Conservation (phyloP, 64 coral and sea anemone genomes). For the Orbicella faveolata region DNA sequence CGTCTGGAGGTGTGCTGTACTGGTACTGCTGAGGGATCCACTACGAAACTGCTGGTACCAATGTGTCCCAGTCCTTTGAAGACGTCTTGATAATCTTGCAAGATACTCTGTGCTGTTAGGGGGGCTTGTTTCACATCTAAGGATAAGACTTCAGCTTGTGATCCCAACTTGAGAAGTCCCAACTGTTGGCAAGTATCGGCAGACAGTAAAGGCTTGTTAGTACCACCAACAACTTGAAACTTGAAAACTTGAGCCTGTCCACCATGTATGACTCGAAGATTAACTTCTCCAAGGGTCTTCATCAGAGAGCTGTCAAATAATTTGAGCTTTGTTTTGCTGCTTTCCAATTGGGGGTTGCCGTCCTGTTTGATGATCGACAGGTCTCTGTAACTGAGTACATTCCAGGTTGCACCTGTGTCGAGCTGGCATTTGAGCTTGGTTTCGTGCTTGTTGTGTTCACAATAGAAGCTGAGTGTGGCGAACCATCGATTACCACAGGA, state of each 20-base stretch:
- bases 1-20: constrained; percentile 50
- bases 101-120: not conserved
- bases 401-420: constrained; percentile 33
- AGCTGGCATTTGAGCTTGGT: constrained; percentile 23
- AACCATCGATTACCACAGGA: constrained; percentile 8
- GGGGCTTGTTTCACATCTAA: not conserved
- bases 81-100: constrained; percentile 26
- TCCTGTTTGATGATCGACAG: constrained; percentile 55
- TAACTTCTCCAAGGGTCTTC: constrained; percentile 53
- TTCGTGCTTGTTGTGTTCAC: not conserved
- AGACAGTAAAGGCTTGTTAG: constrained; percentile 48
- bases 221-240: constrained; percentile 47
- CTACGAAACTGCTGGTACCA: constrained; percentile 26
- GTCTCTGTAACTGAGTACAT: constrained; percentile 54
- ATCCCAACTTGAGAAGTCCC: not conserved
- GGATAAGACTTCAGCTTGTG: not conserved
- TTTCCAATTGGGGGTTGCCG: constrained; percentile 51
- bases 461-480: not conserved
- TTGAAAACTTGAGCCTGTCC: constrained; percentile 24
- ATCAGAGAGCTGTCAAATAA: constrained; percentile 51
- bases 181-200: constrained; percentile 49
- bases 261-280: constrained; percentile 35
- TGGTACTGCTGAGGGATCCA: not conserved
- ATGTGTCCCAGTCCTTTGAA: constrained; percentile 50
- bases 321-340: constrained; percentile 33